Conservation (phyloP, 2,888 invertebrate genomes). For the Tridacna gigas region DNA sequence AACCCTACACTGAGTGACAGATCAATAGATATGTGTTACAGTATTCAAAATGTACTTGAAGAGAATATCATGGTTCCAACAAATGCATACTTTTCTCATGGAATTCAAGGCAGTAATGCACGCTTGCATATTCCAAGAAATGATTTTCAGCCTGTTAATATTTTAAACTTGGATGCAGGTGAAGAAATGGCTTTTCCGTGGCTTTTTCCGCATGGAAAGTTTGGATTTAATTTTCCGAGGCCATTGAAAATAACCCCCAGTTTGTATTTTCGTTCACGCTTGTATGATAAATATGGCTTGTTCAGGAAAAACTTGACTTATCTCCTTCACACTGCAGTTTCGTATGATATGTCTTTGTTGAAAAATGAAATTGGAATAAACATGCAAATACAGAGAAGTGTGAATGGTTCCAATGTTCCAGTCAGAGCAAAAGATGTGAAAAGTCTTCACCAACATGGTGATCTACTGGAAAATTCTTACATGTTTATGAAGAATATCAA, state of each 20-base stretch:
- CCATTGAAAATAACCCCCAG: slow-evolving; percentile 27
- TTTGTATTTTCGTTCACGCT: slow-evolving; percentile 44
- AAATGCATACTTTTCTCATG: slow-evolving; percentile 8
- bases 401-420: slow-evolving; percentile 13
- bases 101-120: not conserved
- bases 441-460: slow-evolving; percentile 12
- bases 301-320: slow-evolving; percentile 51
- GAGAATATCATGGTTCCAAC: slow-evolving; percentile 31
- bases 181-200: slow-evolving; percentile 59
- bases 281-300: slow-evolving; percentile 32
- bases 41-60: slow-evolving; percentile 6
- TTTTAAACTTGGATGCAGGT: slow-evolving; percentile 31
- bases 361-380: slow-evolving; percentile 36
- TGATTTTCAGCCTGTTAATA: slow-evolving; percentile 29
- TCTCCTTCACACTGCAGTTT: slow-evolving; percentile 42
- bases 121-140: slow-evolving; percentile 8
- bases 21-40: not conserved
- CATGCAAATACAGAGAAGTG: slow-evolving; percentile 39
- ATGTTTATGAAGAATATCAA: slow-evolving; percentile 66
- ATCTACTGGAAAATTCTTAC: slow-evolving; percentile 52
- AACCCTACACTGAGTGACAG: not conserved
- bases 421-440: slow-evolving; percentile 15
- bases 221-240: slow-evolving; percentile 27
- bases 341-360: slow-evolving; percentile 39
- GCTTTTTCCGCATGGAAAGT: slow-evolving; percentile 52